Evolutionary conservation across 2,797 vertebrate species (phyloP).

Genomic region (Poeciliopsis gracilis): DNA sequence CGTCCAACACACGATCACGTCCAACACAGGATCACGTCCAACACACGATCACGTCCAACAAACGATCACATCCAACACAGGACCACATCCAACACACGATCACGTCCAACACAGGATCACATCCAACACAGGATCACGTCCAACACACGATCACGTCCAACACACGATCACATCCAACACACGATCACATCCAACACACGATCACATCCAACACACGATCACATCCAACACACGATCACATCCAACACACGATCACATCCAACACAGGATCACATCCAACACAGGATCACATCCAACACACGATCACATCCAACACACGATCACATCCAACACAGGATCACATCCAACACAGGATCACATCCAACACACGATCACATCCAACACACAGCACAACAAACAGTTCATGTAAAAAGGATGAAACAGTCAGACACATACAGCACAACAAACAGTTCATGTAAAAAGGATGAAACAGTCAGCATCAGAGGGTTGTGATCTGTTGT

Average conservation of each 20-base stretch:
- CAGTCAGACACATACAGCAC: background rate
- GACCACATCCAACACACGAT: background rate
- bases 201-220: background rate
- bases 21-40: too few species aligned
- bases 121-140: too few species aligned
- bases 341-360: background rate
- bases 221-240: too few species aligned
- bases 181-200: background rate
- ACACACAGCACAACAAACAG: too few species aligned
- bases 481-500: background rate
- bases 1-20: too few species aligned
- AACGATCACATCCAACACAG: background rate
- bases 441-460: too few species aligned
- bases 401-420: too few species aligned
- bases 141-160: background rate
- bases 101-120: too few species aligned
- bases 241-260: too few species aligned
- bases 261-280: background rate
- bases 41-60: too few species aligned
- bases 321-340: background rate
- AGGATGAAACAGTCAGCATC: background rate
- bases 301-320: background rate
- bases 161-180: too few species aligned
- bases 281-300: too few species aligned
- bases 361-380: background rate